Percentiles rank a stretch among this genome's conserved stretches.
Conservation (phyloP, 2,888 invertebrate genomes). For the Lycia hirtaria region DNA sequence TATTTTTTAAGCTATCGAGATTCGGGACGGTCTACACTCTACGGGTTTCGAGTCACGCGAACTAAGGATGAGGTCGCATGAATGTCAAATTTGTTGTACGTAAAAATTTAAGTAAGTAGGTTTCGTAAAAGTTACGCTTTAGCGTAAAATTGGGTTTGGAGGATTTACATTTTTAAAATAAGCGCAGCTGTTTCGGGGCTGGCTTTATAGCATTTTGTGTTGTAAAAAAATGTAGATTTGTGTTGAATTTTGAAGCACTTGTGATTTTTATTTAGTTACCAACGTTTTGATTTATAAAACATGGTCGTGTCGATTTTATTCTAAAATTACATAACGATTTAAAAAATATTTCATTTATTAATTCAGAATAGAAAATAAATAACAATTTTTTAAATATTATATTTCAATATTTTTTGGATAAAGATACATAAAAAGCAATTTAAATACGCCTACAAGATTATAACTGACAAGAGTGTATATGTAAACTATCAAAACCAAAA, state of each 20-base stretch:
- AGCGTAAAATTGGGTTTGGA: slow-evolving; percentile 13
- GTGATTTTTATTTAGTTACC: background rate
- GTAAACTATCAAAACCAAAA: background rate
- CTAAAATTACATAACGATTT: background rate
- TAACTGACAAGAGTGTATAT: no score
- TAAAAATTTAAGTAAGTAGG: slow-evolving; percentile 16
- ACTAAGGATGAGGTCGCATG: slow-evolving; percentile 22
- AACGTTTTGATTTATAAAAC: background rate
- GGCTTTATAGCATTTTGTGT: background rate
- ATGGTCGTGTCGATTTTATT: background rate
- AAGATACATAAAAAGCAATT: no score
- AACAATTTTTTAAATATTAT: background rate
- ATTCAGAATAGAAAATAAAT: no score
- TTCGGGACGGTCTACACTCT: slow-evolving; percentile 6
- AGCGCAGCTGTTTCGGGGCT: background rate
- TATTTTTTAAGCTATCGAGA: slow-evolving; percentile 10
- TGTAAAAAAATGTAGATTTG: background rate
- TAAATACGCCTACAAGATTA: no score
- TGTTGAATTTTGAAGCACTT: background rate
- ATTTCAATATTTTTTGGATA: no score
- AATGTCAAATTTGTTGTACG: slow-evolving; percentile 23
- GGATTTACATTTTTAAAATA: slow-evolving; percentile 3
- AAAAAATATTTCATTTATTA: no score
- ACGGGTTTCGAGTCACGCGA: slow-evolving; percentile 27
- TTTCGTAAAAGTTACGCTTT: slow-evolving; percentile 10